These are phyloP conservation scores for Ceratotherium simum DNA, from an alignment of 2,113 vertebrate genomes.

Conservation along the genomic window DNA sequence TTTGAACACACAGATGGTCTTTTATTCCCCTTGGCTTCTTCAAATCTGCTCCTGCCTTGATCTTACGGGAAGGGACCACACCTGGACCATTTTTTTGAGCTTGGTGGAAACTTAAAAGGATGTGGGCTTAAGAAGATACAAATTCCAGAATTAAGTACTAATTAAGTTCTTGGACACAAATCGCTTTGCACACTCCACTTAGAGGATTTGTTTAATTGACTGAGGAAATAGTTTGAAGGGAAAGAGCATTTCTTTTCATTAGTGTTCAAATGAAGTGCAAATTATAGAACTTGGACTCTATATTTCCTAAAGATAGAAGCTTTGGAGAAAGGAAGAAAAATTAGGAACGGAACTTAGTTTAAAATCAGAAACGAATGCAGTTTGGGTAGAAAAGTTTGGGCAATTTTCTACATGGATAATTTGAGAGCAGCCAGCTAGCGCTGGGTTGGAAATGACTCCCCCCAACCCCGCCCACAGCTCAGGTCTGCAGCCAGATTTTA, in stretches of 20 bases:
- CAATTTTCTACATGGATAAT: conserved; percentile 84
- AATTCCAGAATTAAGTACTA: conserved; percentile 81
- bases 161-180: conserved; percentile 87
- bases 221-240: conserved; percentile 88
- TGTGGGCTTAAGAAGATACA: conserved; percentile 70
- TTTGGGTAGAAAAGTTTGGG: conserved; percentile 72
- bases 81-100: conserved; percentile 67
- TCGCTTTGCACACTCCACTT: conserved; percentile 85
- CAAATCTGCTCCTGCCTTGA: conserved; percentile 51
- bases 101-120: neutral
- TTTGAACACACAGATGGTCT: conserved; percentile 56
- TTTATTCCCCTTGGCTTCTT: conserved; percentile 66
- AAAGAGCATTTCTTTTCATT: conserved; percentile 88
- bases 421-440: conserved; percentile 71
- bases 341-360: conserved; percentile 79
- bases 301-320: conserved; percentile 87
- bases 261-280: conserved; percentile 87
- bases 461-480: neutral
- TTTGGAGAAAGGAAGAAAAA: conserved; percentile 77
- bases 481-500: conserved; percentile 61
- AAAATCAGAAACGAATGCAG: conserved; percentile 82
- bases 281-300: conserved; percentile 84
- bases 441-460: conserved; percentile 52
- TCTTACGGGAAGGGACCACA: conserved; percentile 61
- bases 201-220: conserved; percentile 90